Evolutionary conservation across 2,797 vertebrate genomes (phyloP), one percentile per base, ranked within the genome.

Genomic region (Erithacus rubecula): DNA sequence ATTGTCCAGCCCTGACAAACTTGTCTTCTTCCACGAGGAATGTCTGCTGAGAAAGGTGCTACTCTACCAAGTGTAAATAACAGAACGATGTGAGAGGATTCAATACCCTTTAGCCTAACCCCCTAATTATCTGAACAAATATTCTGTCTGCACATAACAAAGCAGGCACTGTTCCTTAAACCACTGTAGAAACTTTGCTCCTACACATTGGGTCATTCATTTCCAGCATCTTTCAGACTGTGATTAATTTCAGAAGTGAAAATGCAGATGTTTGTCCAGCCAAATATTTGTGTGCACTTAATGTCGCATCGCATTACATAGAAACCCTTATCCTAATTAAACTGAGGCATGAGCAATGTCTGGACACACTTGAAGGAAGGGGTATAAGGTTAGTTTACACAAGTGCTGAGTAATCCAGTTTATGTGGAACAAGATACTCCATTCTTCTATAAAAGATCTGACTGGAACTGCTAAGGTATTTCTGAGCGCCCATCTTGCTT

Each of bases 161-260:
- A 91, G 91, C 18, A 11, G 53, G 43, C 51, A 63, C 69, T 95
- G 76, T 95, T 96, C 81, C 83, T 92, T 86, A 53, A 71, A 18
- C 47, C 36, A 79, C 87, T 91, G 88, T 26, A 88, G 56, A 88
- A 88, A 59, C 64, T 62, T 84, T 92, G 39, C 51, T 89, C 34
- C 39, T 82, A 44, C 20, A 89, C 65, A 79, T 62, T 51, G 18
- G 44, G 39, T 83, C 39, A 56, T 91, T 96, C 30, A 83, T 64
- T 74, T 64, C 69, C 62, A 76, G 36, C 8, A 63, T 71, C 87
- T 85, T 96, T 96, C 93, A 93, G 37, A 83, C 83, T 93, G 85
- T 76, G 83, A 59, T 91, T 91, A 85, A 69, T 95, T 96, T 96
- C 95, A 89, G 81, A 79, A 96, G 87, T 80, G 88, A 91, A 95